Evolutionary conservation across 2,888 invertebrate genomes (phyloP).

Genomic region (Osmoderma eremita): DNA sequence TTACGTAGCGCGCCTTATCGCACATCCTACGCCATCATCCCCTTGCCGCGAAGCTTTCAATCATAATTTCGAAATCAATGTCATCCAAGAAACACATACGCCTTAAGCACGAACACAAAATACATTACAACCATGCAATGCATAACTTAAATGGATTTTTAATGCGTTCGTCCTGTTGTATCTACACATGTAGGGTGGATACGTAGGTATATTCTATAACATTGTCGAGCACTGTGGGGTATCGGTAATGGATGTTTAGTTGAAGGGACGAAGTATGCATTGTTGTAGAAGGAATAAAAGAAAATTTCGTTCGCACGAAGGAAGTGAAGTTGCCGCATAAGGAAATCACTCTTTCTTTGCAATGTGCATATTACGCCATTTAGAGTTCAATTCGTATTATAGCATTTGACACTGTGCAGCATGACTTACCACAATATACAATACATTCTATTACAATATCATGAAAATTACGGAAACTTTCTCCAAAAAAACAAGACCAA

Average conservation of each 20-base stretch:
- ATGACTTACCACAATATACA: too few relatives aligned
- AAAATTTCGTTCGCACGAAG: background rate
- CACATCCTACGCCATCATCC: background rate
- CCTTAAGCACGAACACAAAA: background rate
- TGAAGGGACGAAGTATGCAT: background rate
- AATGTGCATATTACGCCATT: too few relatives aligned
- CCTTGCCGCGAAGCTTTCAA: background rate
- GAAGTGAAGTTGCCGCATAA: background rate
- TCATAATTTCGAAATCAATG: conserved; percentile 2
- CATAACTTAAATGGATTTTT: conserved; percentile 31
- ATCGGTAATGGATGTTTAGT: conserved; percentile 13
- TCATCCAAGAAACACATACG: background rate
- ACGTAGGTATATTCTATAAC: background rate
- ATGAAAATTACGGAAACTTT: too few relatives aligned
- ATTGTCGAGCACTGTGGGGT: too few relatives aligned
- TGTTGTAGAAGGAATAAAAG: background rate
- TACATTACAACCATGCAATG: background rate
- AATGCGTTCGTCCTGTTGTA: conserved; percentile 18
- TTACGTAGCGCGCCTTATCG: too few relatives aligned
- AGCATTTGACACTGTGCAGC: too few relatives aligned
- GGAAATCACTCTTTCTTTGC: background rate
- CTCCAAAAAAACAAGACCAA: too few relatives aligned
- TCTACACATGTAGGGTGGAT: background rate
- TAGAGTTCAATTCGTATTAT: too few relatives aligned
- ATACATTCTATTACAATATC: too few relatives aligned